Evolutionary conservation across 1,140 invertebrate genomes (phyloP).

Genomic region (Condylostylus longicornis): DNA sequence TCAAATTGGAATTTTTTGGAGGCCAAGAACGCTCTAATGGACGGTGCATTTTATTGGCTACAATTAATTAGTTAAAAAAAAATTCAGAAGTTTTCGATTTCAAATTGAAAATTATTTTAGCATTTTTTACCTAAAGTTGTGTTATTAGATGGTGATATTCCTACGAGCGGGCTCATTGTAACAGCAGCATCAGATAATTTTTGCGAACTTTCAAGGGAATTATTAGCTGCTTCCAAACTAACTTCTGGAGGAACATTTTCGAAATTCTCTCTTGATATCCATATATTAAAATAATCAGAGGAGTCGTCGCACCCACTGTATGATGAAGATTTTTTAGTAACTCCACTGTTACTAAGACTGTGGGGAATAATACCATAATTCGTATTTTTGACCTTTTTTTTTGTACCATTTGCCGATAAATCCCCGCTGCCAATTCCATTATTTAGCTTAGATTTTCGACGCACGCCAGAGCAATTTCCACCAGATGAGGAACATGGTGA

Average conservation of each 20-base stretch:
- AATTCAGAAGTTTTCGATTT: slow-evolving; percentile 4
- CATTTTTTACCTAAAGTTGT: slow-evolving; percentile 3
- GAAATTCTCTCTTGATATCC: slow-evolving; percentile 28
- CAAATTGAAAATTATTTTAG: slow-evolving; percentile 1
- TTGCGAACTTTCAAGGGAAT: slow-evolving; percentile 2
- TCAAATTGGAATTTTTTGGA: slow-evolving; percentile 29
- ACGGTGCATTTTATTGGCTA: slow-evolving; percentile 33
- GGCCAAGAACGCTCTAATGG: slow-evolving; percentile 43
- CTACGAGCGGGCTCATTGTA: slow-evolving; percentile 22
- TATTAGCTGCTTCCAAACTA: slow-evolving; percentile 11
- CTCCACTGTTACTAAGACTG: neutral
- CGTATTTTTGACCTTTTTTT: neutral
- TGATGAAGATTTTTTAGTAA: neutral
- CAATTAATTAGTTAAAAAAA: slow-evolving; percentile 17
- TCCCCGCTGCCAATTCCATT: neutral
- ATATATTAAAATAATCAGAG: slow-evolving; percentile 21
- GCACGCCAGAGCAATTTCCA: neutral
- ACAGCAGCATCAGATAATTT: too few species aligned
- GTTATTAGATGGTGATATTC: slow-evolving; percentile 19
- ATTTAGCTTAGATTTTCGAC: neutral
- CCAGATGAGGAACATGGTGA: neutral
- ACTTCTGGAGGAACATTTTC: slow-evolving; percentile 28
- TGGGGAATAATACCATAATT: neutral
- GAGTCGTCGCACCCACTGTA: neutral
- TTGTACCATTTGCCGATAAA: neutral